Conservation (phyloP, 2,888 invertebrate genomes). For the Agrilus mali region DNA sequence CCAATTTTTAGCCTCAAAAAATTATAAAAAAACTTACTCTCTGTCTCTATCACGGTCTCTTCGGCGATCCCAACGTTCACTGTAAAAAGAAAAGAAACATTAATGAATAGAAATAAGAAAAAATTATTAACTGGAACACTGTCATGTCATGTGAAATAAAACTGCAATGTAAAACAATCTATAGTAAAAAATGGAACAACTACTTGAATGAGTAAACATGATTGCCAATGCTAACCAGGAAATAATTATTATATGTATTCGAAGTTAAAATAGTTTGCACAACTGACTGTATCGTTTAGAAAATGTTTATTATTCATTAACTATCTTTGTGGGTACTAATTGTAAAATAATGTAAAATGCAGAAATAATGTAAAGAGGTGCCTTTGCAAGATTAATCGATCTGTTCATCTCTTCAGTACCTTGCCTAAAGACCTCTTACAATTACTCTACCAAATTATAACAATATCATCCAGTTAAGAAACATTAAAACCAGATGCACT, state of each 20-base stretch:
- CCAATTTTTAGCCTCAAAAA: slow-evolving; percentile 3
- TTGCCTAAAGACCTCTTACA: background rate
- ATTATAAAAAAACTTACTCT: slow-evolving; percentile 39
- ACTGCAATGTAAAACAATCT: no score
- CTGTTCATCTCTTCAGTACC: no score
- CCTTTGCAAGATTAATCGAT: slow-evolving; percentile 19
- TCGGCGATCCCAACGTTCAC: slow-evolving; percentile 31
- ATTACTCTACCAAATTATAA: background rate
- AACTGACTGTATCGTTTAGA: no score
- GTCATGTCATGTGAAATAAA: no score
- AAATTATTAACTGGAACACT: no score
- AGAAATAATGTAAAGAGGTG: slow-evolving; percentile 18
- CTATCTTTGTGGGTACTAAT: background rate
- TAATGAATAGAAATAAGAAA: no score
- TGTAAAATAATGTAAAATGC: slow-evolving; percentile 3
- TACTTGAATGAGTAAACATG: no score
- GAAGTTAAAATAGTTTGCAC: no score
- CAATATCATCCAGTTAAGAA: background rate
- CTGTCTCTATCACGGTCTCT: slow-evolving; percentile 31
- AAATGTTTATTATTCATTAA: no score
- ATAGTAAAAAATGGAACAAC: no score
- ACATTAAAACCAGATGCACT: background rate
- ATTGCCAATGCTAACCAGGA: no score
- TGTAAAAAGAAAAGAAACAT: background rate
- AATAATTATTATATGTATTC: no score